A percentile compares a stretch with the other conserved stretches of the same genome.
Evolutionary conservation across 2,888 invertebrate genomes (phyloP).

Genomic region (Dromius quadrimaculatus): DNA sequence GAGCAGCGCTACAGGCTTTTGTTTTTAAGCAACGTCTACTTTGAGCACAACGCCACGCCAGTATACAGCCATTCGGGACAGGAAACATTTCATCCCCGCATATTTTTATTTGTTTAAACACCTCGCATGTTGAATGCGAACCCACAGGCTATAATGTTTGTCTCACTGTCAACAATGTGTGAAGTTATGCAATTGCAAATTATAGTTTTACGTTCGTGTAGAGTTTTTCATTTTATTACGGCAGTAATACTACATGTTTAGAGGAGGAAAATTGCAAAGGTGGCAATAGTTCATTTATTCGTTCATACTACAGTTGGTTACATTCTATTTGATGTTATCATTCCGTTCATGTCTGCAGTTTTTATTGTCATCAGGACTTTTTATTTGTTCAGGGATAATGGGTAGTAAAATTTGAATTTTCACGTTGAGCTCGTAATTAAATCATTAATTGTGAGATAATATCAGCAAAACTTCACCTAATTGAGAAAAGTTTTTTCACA

Average conservation of each 20-base stretch:
- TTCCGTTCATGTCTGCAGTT: neutral
- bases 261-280: slow-evolving; percentile 5
- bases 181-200: slow-evolving; percentile 38
- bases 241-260: slow-evolving; percentile 10
- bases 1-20: slow-evolving; percentile 46
- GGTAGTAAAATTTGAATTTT: too few species aligned
- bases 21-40: slow-evolving; percentile 43
- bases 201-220: slow-evolving; percentile 29
- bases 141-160: slow-evolving; percentile 7
- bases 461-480: too few species aligned
- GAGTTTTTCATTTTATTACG: slow-evolving; percentile 12
- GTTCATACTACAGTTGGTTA: too few species aligned
- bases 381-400: neutral
- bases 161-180: slow-evolving; percentile 14
- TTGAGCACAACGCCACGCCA: too few species aligned
- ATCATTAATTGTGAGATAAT: too few species aligned
- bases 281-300: slow-evolving; percentile 26
- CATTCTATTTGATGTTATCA: slow-evolving; percentile 3
- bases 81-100: slow-evolving; percentile 49
- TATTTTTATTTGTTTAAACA: slow-evolving; percentile 48
- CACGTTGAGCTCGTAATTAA: too few species aligned
- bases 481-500: too few species aligned
- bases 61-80: slow-evolving; percentile 36
- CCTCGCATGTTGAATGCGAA: slow-evolving; percentile 6
- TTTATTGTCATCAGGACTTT: too few species aligned